Evolutionary conservation across 2,888 invertebrate genomes (phyloP), one percentile per base, ranked within the genome.

Genomic region (Hypselothyrea guttata): DNA sequence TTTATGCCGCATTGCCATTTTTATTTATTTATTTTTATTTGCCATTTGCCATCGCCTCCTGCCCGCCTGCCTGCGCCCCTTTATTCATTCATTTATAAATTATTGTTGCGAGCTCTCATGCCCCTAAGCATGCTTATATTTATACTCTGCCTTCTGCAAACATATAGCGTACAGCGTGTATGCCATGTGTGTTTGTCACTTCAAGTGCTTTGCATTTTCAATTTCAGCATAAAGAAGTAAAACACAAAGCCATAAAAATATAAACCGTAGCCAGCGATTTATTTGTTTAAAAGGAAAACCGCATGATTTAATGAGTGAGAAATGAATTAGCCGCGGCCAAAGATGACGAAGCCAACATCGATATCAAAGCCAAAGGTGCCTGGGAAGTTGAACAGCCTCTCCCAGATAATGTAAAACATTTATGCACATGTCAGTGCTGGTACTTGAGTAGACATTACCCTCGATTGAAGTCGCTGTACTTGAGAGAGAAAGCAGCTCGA

Each of bases 1-100:
- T 84, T 78, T 72, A 68, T 84, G 79, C 83, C 83, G 85, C 85
- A 84, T 82, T 85, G 83, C 79, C 75, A 84, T 75, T 72, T 84
- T 84, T 84, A 82, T 82, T 79, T 79, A 82, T 82, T 79, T 79
- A 78, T 82, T 82, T 82, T 84, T 82, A 78, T 78, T 84, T 62
- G 71, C 74, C 61, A 69, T 61, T 71, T 22, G 54, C 48, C 41
- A 18, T 33, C 28, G 48, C 31, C 13, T 22, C 27, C 52, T 7
- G 5, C 12, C 16, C 15, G 53, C 48, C 54, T 42, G 31, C 61
- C 51, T 60, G 60, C 53, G 75, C 3, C 84, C 82, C 84, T 75
- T 77, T 82, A 77, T 75, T 65, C 83, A 74, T 77, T 78, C 85
- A 77, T 84, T 79, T 79, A 79, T 84, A 84, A 79, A 78, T 79